These are phyloP conservation scores for Latrodectus elegans DNA, from an alignment of 2,888 invertebrate species.

Conservation along the genomic window DNA sequence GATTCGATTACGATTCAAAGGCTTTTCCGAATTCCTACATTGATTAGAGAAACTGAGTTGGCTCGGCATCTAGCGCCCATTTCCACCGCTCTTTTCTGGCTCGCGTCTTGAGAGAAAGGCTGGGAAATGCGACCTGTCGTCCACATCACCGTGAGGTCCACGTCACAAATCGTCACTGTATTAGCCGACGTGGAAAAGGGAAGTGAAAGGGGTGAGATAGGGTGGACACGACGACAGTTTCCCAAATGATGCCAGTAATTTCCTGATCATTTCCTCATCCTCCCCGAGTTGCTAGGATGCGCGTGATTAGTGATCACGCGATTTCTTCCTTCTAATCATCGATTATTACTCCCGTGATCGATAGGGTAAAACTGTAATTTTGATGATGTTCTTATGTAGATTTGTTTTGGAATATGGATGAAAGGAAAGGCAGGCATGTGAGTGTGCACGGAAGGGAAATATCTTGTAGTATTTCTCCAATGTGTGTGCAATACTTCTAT, in stretches of 20 bases:
- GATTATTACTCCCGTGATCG: constrained; percentile 54
- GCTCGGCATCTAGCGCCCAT: constrained; percentile 45
- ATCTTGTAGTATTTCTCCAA: too few species aligned
- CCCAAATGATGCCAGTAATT: constrained; percentile 46
- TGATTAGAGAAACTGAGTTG: constrained; percentile 46
- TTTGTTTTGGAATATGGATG: neutral
- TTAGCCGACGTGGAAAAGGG: too few species aligned
- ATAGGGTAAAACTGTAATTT: constrained; percentile 23
- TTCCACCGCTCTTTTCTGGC: constrained; percentile 9
- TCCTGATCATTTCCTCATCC: constrained; percentile 34
- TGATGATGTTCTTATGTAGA: constrained; percentile 17
- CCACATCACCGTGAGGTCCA: neutral
- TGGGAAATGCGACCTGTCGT: neutral
- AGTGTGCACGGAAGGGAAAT: too few species aligned
- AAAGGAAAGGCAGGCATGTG: too few species aligned
- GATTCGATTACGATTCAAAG: constrained; percentile 68
- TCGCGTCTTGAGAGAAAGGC: neutral
- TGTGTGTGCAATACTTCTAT: too few species aligned
- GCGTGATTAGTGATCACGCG: constrained; percentile 58
- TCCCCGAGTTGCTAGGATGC: constrained; percentile 45
- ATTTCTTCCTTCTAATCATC: constrained; percentile 56
- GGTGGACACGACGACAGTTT: constrained; percentile 9
- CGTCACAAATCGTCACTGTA: neutral
- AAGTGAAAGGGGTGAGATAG: too few species aligned
- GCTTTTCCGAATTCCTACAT: constrained; percentile 56